Evolutionary conservation across 2,113 vertebrate species (phyloP), one percentile per base, ranked within the genome.

Genomic region (Malurus elegans): DNA sequence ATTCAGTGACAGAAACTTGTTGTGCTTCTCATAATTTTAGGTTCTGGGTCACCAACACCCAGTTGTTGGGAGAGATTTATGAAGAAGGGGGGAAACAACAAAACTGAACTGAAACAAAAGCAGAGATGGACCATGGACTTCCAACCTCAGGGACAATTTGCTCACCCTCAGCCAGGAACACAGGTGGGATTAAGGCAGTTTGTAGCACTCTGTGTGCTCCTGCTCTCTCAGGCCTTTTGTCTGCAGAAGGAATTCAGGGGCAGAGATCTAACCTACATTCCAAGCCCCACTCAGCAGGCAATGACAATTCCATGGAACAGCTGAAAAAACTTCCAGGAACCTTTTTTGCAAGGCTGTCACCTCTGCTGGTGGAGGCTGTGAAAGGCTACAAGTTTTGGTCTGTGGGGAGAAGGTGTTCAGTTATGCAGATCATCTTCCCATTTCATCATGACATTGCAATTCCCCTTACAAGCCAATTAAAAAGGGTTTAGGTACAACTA

Each of bases 1-100:
- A 28, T 36, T 65, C 86, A 74, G 21, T 11, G 85, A 95, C 88
- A 93, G 79, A 80, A 82, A 76, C 44, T 42, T 82, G 86, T 93
- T 82, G 86, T 93, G 91, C 91, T 95, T 94, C 82, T 94, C 79
- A 48, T 18, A 17, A 26, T 60, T 78, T 71, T 67, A 71, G n/a
- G 42, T 64, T 61, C 90, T 92, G 92, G 79, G 75, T 69, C 86
- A 88, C 20, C 65, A 42, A 17, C 28, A 60, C 34, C 75, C 80
- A 53, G 20, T 32, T 51, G 58, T 58, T 70, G 69, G 57, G 57
- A 69, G 45, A 92, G 71, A 74, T 65, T 92, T 78, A 45, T 51
- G 57, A 75, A 73, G 24, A 6, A 67, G 4, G 13, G 21, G n/a
- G 21, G 7, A 16, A 54, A 31, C 23, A 78, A 87, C 31, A 79